A percentile compares a stretch with the other conserved stretches of the same genome.
phyloP scores from a whole-genome alignment of 2,113 vertebrate species.

The Leptodactylus fuscus region DNA sequence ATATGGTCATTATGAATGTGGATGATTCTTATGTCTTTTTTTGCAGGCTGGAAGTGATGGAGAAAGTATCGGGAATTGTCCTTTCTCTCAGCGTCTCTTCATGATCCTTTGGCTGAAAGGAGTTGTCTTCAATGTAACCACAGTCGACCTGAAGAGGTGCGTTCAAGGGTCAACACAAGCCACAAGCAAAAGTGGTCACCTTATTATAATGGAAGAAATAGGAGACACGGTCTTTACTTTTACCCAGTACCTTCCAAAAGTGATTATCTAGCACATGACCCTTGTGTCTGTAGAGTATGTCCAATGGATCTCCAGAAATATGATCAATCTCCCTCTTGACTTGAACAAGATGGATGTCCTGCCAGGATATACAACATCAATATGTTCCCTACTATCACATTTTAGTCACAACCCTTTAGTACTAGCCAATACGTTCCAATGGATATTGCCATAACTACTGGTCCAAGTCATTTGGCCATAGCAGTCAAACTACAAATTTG shows the following conservation, averaged over 20 bases:
- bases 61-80: constrained; percentile 97
- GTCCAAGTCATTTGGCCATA: background rate
- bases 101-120: constrained; percentile 99
- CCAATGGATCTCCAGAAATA: no score
- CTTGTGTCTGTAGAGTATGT: background rate
- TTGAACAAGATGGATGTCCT: no score
- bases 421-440: background rate
- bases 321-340: no score
- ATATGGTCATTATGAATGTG: no score
- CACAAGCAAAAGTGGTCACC: no score
- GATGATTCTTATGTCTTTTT: constrained; percentile 26
- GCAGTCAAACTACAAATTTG: no score
- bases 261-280: background rate
- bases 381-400: no score
- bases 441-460: background rate
- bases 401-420: no score
- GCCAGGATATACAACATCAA: no score
- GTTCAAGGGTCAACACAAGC: no score
- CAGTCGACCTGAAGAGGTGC: constrained; percentile 97
- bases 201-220: background rate
- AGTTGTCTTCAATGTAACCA: constrained; percentile 97
- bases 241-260: background rate
- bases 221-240: background rate
- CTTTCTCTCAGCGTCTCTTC: constrained; percentile 95
- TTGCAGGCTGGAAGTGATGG: constrained; percentile 90